phyloP scores from a whole-genome alignment of 2,888 invertebrate genomes.

The Laothoe populi region DNA sequence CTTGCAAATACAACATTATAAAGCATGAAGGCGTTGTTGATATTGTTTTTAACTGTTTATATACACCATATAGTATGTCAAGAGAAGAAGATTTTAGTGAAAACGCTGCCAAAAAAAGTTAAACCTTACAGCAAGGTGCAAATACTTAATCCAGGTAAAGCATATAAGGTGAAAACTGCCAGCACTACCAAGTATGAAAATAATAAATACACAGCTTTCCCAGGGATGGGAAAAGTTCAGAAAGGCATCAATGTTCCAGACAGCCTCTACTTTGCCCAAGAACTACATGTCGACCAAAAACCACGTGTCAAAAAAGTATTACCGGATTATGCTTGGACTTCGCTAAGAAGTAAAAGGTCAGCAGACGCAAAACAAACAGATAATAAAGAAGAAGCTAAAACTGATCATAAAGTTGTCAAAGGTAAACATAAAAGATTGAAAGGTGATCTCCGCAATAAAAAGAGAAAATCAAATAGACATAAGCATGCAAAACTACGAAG shows the following conservation, averaged over 20 bases:
- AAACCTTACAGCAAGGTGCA: slow-evolving; percentile 45
- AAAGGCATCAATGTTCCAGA: slow-evolving; percentile 44
- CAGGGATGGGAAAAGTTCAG: slow-evolving; percentile 35
- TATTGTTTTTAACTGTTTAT: slow-evolving; percentile 42
- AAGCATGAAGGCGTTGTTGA: slow-evolving; percentile 51
- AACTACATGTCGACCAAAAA: slow-evolving; percentile 42
- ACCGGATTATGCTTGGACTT: slow-evolving; percentile 42
- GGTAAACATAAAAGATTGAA: slow-evolving; percentile 5
- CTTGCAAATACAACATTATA: slow-evolving; percentile 8
- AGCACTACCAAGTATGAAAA: slow-evolving; percentile 28
- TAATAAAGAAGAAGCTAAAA: not conserved
- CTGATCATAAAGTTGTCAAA: slow-evolving; percentile 14
- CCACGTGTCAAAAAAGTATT: slow-evolving; percentile 59
- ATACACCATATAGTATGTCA: slow-evolving; percentile 39
- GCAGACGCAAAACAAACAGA: slow-evolving; percentile 26
- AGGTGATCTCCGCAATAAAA: not conserved
- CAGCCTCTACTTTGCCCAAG: slow-evolving; percentile 54
- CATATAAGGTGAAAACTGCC: slow-evolving; percentile 36
- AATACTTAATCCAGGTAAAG: slow-evolving; percentile 54
- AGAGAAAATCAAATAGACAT: slow-evolving; percentile 9
- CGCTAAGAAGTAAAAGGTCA: slow-evolving; percentile 47
- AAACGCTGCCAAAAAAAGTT: slow-evolving; percentile 50
- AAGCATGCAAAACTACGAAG: not conserved
- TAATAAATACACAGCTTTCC: slow-evolving; percentile 57
- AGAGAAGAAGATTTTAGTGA: slow-evolving; percentile 33